phyloP scores from a whole-genome alignment of 1,140 invertebrate species.

The Cephus cinctus region DNA sequence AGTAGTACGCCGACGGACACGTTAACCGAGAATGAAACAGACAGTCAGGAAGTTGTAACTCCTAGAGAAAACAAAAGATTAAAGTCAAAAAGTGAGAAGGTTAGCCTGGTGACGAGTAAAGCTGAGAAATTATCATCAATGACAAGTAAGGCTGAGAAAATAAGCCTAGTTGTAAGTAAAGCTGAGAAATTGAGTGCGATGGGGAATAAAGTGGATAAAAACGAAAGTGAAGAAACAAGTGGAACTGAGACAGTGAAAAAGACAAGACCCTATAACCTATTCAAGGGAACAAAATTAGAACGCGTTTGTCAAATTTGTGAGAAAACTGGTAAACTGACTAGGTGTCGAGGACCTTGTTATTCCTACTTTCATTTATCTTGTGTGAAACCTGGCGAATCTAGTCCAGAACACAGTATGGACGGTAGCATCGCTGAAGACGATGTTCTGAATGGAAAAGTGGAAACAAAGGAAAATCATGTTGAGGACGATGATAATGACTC shows the following conservation, averaged over 20 bases:
- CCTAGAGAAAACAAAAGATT: constrained; percentile 6
- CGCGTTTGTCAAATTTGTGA: constrained; percentile 70
- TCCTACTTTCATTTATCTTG: constrained; percentile 50
- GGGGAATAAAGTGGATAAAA: too few species aligned
- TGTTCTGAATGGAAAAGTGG: constrained; percentile 38
- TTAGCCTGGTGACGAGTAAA: constrained; percentile 16
- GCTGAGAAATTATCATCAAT: constrained; percentile 12
- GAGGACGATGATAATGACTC: constrained; percentile 19
- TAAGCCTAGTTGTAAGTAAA: too few species aligned
- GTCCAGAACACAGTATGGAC: constrained; percentile 37
- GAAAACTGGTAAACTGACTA: constrained; percentile 59
- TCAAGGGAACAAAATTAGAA: constrained; percentile 61
- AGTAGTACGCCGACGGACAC: constrained; percentile 19
- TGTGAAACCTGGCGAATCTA: constrained; percentile 47
- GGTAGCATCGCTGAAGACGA: constrained; percentile 28
- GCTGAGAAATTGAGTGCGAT: too few species aligned
- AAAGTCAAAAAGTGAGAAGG: constrained; percentile 13
- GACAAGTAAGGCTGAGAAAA: too few species aligned
- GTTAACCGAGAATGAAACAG: constrained; percentile 6
- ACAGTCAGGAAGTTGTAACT: too few species aligned
- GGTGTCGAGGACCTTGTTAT: constrained; percentile 62
- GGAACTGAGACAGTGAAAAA: constrained; percentile 26
- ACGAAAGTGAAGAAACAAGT: constrained; percentile 20
- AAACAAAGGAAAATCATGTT: constrained; percentile 29
- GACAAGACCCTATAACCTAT: constrained; percentile 58